Evolutionary conservation across 1,140 invertebrate genomes (phyloP), one percentile per base, ranked within the genome.

Genomic region (Drosophila azteca): DNA sequence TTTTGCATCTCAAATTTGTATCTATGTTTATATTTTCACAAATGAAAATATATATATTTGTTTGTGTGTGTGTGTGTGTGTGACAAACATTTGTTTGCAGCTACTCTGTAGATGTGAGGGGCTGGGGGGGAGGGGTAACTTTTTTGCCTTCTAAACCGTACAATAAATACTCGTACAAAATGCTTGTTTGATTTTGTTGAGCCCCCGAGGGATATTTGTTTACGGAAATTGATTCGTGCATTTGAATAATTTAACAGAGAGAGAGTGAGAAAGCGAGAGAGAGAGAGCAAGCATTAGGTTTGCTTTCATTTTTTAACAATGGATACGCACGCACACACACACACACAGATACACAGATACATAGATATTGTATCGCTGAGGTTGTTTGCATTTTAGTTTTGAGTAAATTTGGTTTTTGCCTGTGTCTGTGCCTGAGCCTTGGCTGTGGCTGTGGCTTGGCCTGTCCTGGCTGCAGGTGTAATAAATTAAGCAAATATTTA

Each of bases 181-280:
- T 6, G 39, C 31, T 48, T 54, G 68, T 66, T 68, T 68, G 53
- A 15, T 43, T 53, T 31, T 39, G 35, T 39, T 53, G 55, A 31
- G 31, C 35, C 66, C 22, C 66, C 22, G 24, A 68, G 2, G 68
- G 35, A 43, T 87, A 54, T 85, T 85, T 87, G 78, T 44, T 76
- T 87, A 78, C 82, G 69, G 63, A 87, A 85, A 79, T 85, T 78
- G 78, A 87, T 85, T 88, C 82, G 74, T 79, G 75, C 74, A 79
- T 72, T 79, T 82, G 70, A 75, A 85, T 85, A 82, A 85, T 87
- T 87, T 63, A 85, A 64, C 61, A 64, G 57, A 51, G 57, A 51
- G 57, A 0, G 1, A 20, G 17, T 1, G 17, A 20, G 17, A 20
- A 1, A 20, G 17, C 0, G 17, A 20, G 17, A 20, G 17, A 20